Base-by-base conservation (phyloP, 2,113 vertebrate species). In the Mellivora capensis region DNA sequence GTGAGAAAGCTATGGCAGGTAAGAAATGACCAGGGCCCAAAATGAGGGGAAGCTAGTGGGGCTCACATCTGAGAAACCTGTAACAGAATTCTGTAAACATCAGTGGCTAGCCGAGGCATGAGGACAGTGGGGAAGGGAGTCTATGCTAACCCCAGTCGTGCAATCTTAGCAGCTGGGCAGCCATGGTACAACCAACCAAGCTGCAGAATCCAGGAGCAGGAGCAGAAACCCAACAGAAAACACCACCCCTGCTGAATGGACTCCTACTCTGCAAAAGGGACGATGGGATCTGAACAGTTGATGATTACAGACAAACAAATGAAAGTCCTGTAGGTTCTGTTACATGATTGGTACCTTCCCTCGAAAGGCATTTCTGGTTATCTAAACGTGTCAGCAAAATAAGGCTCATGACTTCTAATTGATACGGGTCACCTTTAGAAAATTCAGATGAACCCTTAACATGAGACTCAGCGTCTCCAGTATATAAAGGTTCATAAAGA, bases 161-260 rank as follows among this genome's bases (percentile, higher is more conserved):
- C 18, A 7, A 12, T 29, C 49, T 39, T 21, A 31, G 29, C 34
- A 94, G 49, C 9, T 0, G 8, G 62, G 54, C 3, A 15, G 39
- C 11, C 20, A 23, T 0, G 4, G 47, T 10, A 37, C 7, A 71
- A 11, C 14, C 88, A 74, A 31, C 0, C 9, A 34, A 39, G 79
- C n/a, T 8, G 69, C 31, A 77, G 25, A 15, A 23, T 52, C 27
- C 20, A 81, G 27, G 7, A 27, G 57, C 25, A 54, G 6, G 34
- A 3, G 9, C 47, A 6, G 72, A 6, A 44, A 15, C 20, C 8
- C 49, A 31, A 44, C 0, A 27, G 29, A 5, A 23, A 62, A 6
- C 0, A 14, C 13, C 10, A 20, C 3, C 29, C 2, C 12, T 3
- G 8, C 5, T 5, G 64, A 25, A 4, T 0, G 3, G 34, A 52